These are phyloP conservation scores for Phenganax marumi DNA, from an alignment of 92 coral and sea anemone species.

Conservation along the genomic window DNA sequence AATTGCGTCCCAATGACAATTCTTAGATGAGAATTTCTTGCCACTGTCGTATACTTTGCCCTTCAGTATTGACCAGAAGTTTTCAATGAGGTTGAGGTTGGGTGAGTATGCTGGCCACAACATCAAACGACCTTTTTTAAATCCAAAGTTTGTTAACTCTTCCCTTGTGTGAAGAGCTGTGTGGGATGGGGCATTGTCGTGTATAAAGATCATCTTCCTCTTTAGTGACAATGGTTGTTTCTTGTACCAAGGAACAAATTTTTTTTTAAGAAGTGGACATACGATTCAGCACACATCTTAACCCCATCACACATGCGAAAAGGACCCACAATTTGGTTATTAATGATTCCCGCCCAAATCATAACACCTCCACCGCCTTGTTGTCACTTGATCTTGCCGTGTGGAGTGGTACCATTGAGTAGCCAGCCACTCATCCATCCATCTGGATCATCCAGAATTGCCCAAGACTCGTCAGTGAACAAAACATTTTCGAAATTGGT, in stretches of 20 bases:
- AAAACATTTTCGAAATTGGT: slow-evolving; percentile 31
- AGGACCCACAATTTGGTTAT: slow-evolving; percentile 5
- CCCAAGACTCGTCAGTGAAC: slow-evolving; percentile 9
- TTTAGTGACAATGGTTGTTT: slow-evolving; percentile 9
- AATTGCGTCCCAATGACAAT: slow-evolving; percentile 17
- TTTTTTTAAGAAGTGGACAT: slow-evolving; percentile 2
- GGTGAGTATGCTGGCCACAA: slow-evolving; percentile 17
- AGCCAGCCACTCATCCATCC: slow-evolving; percentile 35
- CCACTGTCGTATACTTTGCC: slow-evolving; percentile 25
- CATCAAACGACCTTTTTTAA: slow-evolving; percentile 12
- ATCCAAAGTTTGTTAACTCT: slow-evolving; percentile 13
- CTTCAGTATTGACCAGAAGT: slow-evolving; percentile 26
- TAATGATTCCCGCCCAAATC: slow-evolving; percentile 14
- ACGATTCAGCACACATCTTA: background rate
- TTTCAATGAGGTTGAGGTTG: slow-evolving; percentile 15
- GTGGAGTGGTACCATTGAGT: slow-evolving; percentile 7
- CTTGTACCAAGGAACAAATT: slow-evolving; percentile 24
- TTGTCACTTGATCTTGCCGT: background rate
- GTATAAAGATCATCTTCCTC: slow-evolving; percentile 24
- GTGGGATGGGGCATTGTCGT: slow-evolving; percentile 36
- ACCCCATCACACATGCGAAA: background rate
- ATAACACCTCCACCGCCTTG: slow-evolving; percentile 27
- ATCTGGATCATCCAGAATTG: background rate
- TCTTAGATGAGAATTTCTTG: background rate
- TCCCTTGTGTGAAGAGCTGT: slow-evolving; percentile 12